A percentile compares a stretch with the other conserved stretches of the same genome.
phyloP scores from a whole-genome alignment of 2,888 invertebrate genomes.

The Cosmia pyralina region DNA sequence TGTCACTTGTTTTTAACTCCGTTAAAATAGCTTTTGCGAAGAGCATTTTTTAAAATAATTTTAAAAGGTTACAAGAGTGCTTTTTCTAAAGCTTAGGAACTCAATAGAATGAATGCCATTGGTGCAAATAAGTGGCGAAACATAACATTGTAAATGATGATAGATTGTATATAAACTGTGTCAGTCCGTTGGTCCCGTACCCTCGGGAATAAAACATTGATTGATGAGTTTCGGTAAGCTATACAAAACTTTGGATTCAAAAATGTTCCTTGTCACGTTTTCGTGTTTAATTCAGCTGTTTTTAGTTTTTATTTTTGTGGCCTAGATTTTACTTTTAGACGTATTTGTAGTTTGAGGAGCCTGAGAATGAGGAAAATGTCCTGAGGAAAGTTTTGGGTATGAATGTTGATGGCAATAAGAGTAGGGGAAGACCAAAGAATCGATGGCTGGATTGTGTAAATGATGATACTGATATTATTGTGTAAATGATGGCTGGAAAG shows the following conservation, averaged over 20 bases:
- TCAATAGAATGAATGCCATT: constrained; percentile 23
- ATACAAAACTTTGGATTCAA: constrained; percentile 33
- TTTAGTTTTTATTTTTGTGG: neutral
- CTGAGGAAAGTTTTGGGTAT: neutral
- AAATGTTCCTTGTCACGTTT: constrained; percentile 28
- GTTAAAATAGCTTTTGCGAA: no score
- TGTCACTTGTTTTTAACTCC: no score
- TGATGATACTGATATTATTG: neutral
- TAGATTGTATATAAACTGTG: constrained; percentile 53
- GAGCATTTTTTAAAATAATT: no score
- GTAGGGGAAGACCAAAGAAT: no score
- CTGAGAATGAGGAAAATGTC: neutral
- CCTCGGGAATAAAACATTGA: constrained; percentile 50
- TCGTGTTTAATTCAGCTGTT: constrained; percentile 18
- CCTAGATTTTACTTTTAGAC: neutral
- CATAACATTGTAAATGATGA: constrained; percentile 53
- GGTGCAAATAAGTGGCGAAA: constrained; percentile 47
- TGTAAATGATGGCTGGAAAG: no score
- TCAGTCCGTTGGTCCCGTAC: constrained; percentile 25
- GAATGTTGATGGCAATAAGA: neutral
- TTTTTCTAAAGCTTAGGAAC: constrained; percentile 11
- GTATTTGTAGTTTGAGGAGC: neutral
- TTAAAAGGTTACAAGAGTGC: neutral
- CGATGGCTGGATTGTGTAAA: neutral
- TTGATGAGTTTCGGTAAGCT: constrained; percentile 54